These are phyloP conservation scores for Argopecten irradians DNA, from an alignment of 1,140 invertebrate genomes.

Conservation along the genomic window DNA sequence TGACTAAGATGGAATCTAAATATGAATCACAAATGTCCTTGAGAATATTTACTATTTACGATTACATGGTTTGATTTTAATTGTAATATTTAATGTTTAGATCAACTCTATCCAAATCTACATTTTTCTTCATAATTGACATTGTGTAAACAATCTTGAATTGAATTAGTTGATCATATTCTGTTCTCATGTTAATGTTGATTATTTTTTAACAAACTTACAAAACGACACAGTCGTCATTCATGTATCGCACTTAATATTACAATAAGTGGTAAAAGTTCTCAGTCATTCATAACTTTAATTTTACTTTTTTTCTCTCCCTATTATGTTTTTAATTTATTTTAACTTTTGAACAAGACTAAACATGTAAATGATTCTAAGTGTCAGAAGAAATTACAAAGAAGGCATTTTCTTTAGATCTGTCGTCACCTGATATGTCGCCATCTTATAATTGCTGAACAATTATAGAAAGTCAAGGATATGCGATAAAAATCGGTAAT, in stretches of 20 bases:
- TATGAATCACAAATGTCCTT: no score
- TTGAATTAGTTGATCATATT: no score
- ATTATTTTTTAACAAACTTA: no score
- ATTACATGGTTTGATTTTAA: no score
- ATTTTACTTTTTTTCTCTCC: not conserved
- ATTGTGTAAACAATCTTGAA: no score
- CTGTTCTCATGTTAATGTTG: no score
- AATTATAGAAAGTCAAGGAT: slow-evolving; percentile 6
- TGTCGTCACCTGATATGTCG: not conserved
- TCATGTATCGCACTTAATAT: not conserved
- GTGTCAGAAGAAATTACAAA: slow-evolving; percentile 18
- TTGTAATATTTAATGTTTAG: no score
- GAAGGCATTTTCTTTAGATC: not conserved
- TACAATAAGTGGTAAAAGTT: not conserved
- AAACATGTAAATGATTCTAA: not conserved
- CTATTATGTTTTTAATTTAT: not conserved
- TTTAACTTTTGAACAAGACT: slow-evolving; percentile 2
- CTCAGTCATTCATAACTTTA: not conserved
- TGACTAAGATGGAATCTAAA: no score
- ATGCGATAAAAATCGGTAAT: not conserved
- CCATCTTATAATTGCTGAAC: not conserved
- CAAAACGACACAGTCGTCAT: no score
- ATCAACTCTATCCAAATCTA: no score
- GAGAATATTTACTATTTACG: no score
- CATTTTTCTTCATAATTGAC: no score